Evolutionary conservation across 2,113 vertebrate species (phyloP).

Genomic region (Chamaetylas fuelleborni): DNA sequence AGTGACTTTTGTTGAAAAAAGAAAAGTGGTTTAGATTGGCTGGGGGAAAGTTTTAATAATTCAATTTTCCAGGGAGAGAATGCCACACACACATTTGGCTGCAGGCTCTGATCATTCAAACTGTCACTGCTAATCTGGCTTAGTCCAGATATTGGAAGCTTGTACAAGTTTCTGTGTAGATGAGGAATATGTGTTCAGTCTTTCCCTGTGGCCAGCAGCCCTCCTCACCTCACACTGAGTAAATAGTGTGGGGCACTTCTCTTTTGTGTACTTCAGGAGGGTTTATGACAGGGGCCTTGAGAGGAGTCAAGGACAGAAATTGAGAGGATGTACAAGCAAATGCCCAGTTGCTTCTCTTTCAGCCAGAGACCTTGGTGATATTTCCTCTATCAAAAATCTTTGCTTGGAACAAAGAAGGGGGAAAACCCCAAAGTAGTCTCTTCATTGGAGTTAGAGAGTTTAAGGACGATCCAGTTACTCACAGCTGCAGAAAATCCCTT

Average conservation of each 20-base stretch:
- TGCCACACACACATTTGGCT: neutral
- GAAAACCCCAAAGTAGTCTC: neutral
- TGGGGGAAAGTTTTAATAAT: neutral
- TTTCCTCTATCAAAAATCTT: neutral
- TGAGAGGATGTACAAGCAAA: neutral
- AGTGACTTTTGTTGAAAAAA: too few species aligned
- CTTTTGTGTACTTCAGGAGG: constrained; percentile 66
- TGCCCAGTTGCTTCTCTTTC: neutral
- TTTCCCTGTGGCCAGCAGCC: neutral
- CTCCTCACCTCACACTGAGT: neutral
- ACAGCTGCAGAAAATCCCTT: neutral
- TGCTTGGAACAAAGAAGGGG: neutral
- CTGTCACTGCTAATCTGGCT: neutral
- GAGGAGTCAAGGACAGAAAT: neutral
- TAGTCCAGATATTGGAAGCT: neutral
- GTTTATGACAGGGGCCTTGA: neutral
- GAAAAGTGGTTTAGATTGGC: neutral
- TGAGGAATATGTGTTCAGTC: neutral
- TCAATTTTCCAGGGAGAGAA: neutral
- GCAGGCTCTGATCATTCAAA: neutral
- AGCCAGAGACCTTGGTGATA: neutral
- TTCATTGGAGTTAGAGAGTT: neutral
- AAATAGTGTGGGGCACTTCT: constrained; percentile 34
- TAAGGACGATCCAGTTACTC: neutral
- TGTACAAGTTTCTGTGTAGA: neutral